Percentiles rank a stretch among this genome's conserved stretches.
Evolutionary conservation across 2,888 invertebrate species (phyloP).

Genomic region (Pediacus dermestoides): DNA sequence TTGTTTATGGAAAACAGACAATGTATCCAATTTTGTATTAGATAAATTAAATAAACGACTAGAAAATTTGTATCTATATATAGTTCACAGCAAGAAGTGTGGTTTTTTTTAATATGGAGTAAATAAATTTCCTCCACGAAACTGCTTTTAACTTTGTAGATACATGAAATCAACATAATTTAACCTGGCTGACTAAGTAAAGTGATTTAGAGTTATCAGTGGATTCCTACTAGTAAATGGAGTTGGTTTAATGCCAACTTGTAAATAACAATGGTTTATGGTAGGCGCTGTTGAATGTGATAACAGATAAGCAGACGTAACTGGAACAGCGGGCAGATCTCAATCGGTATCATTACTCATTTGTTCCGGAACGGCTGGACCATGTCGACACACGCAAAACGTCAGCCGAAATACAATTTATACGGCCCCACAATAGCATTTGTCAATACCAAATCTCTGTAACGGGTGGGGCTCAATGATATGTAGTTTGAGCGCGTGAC

Average conservation of each 20-base stretch:
- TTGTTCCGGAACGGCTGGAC: slow-evolving; percentile 44
- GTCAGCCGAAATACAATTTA: slow-evolving; percentile 44
- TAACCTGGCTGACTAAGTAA: slow-evolving; percentile 2
- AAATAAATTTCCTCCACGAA: too few species aligned
- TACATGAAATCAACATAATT: slow-evolving; percentile 6
- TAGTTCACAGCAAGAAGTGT: too few species aligned
- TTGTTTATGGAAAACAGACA: too few species aligned
- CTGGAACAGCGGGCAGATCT: slow-evolving; percentile 22
- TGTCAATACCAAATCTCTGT: slow-evolving; percentile 46
- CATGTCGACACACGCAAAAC: slow-evolving; percentile 47
- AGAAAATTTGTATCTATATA: too few species aligned
- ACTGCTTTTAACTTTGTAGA: too few species aligned
- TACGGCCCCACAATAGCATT: slow-evolving; percentile 45
- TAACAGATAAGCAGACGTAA: slow-evolving; percentile 17
- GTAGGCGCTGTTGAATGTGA: slow-evolving; percentile 23
- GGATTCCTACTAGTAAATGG: slow-evolving; percentile 9
- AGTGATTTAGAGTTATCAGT: slow-evolving; percentile 8
- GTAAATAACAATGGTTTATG: slow-evolving; percentile 12
- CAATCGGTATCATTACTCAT: slow-evolving; percentile 42
- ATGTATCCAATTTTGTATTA: too few species aligned
- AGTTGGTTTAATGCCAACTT: slow-evolving; percentile 16
- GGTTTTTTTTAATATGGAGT: too few species aligned
- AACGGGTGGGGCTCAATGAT: slow-evolving; percentile 38
- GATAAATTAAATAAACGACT: too few species aligned
- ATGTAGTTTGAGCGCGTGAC: slow-evolving; percentile 38